Percentiles rank a stretch among this genome's conserved stretches.
These are phyloP conservation scores for Whitmania pigra DNA, from an alignment of 1,140 invertebrate genomes.

Conservation along the genomic window DNA sequence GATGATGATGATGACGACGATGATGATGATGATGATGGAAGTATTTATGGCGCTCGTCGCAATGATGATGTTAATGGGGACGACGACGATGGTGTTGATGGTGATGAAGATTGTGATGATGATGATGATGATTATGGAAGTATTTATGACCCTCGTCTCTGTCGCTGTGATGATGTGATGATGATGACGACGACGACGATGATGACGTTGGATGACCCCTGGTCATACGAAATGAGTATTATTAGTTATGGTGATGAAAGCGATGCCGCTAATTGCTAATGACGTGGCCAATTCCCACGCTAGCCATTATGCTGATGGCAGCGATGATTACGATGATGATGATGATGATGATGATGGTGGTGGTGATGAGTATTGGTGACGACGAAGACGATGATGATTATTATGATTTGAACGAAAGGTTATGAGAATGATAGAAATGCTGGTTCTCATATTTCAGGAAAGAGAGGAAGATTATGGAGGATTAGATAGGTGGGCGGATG, in stretches of 20 bases:
- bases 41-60: too few relatives aligned
- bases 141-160: too few relatives aligned
- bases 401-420: too few relatives aligned
- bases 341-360: constrained; percentile 2
- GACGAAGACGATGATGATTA: too few relatives aligned
- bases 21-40: constrained; percentile 10
- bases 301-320: not conserved
- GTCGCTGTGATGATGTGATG: constrained; percentile 2
- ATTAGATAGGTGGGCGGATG: too few relatives aligned
- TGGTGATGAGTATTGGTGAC: not conserved
- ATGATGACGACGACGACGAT: not conserved
- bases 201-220: too few relatives aligned
- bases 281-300: not conserved
- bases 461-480: too few relatives aligned
- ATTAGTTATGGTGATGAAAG: constrained; percentile 9
- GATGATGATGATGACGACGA: constrained; percentile 1
- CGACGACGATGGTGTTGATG: not conserved
- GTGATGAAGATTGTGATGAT: not conserved
- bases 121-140: constrained; percentile 2
- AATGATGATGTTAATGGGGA: not conserved
- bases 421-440: too few relatives aligned
- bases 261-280: not conserved
- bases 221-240: too few relatives aligned
- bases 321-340: not conserved
- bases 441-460: too few relatives aligned